Base-by-base conservation (phyloP, 1,140 invertebrate species). In the Portunus trituberculatus region DNA sequence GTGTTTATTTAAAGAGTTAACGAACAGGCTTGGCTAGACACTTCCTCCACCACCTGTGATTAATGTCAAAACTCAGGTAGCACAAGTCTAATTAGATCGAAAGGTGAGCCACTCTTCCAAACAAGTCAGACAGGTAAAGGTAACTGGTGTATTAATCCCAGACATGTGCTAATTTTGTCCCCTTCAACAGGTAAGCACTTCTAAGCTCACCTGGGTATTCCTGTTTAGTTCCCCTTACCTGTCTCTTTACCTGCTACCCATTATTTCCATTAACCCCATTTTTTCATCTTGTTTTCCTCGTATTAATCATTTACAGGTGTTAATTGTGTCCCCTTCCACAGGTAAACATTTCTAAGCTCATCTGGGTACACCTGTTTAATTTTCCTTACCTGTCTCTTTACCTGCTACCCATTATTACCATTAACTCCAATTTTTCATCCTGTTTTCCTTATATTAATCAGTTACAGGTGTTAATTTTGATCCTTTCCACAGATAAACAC, bases 1-100 rank as follows among this genome's bases (percentile, higher is more conserved):
- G 67, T n/a, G 25, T 76, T 76, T 76, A 76, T n/a, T n/a, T 76
- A 76, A 76, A 76, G 67, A 76, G 67, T 20, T 76, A 76, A 76
- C 67, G 67, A 76, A 20, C 6, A 76, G 52, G 52, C 52, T 59
- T 20, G 20, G 52, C 1, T 76, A 76, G 4, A n/a, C 25, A 76
- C 67, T 76, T 76, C 67, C 67, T n/a, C 12, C 20, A 25, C 12
- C 67, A 76, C 20, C 25, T 76, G 67, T 76, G 67, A 76, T 76
- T 20, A 76, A n/a, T 76, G 67, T 76, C 67, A 76, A n/a, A 76
- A 76, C 20, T 76, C 67, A n/a, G 67, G 67, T 76, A 76, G 67
- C 67, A 76, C 1, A 76, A 76, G 67, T n/a, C 67, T 76, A 25
- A 76, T 76, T 76, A 76, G 12, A 76, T n/a, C 20, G 67, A 76